Evolutionary conservation across 2,888 invertebrate genomes (phyloP), one percentile per base, ranked within the genome.

Genomic region (Schizaphis graminum): DNA sequence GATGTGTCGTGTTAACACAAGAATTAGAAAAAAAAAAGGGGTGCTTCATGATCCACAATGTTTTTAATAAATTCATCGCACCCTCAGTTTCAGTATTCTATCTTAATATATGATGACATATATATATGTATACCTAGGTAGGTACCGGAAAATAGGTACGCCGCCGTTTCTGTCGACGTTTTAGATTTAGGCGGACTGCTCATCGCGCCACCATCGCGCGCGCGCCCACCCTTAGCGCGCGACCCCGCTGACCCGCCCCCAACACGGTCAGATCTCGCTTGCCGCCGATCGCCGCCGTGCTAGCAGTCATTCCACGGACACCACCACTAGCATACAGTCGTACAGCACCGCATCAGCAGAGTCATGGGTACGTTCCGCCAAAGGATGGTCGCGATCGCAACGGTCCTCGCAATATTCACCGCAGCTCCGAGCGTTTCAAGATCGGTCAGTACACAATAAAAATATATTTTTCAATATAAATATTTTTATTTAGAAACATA

Each of bases 361-460:
- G 87, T n/a, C n/a, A 87, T 87, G 87, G 87, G 87, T n/a, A 47
- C 28, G 28, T 87, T 87, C 2, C 47, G 44, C 16, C 44, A 49
- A 87, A 44, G 87, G 49, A 47, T 87, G 47, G 87, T 87, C 87
- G 87, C 49, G 49, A 49, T 87, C 87, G 87, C 87, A 35, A 77
- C 77, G 77, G 77, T 77, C 77, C 77, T 77, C n/a, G 87, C 87
- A 5, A 49, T 49, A 7, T 47, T 87, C 21, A 49, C 47, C 44
- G n/a, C 87, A 28, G 87, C 28, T 1, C 87, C 87, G 87, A n/a
- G 47, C 21, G 47, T 49, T 47, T 47, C 87, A 5, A 87, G 90
- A 90, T 67, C 90, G 90, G 90, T 90, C 21, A 90, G 90, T 90
- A 90, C n/a, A 53, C 53, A 53, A 53, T 53, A 53, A 16, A 53